Base-by-base conservation (phyloP, 2,888 invertebrate genomes). In the Drosophila setosimentum region DNA sequence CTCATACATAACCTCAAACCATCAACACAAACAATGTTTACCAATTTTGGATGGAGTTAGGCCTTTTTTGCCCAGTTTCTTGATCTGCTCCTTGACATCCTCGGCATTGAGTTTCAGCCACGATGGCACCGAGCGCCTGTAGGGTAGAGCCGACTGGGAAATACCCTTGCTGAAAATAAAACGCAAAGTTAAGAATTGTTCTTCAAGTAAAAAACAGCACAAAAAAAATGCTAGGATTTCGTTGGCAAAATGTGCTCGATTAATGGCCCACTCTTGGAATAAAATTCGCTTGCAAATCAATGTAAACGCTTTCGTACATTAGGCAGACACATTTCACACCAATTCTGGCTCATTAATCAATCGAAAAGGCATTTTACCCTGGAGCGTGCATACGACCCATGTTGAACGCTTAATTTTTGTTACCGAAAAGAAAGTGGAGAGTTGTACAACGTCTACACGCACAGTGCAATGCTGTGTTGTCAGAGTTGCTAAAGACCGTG, bases 331-430 rank as follows among this genome's bases (percentile, higher is more conserved):
- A 79, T 61, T 58, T 78, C 58, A 50, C 76, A 61, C 57, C 48
- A 59, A 69, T 58, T 55, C 21, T 50, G 45, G 50, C 45, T 29
- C 21, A 42, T 53, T 68, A 21, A 51, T 29, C 45, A 55, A 70
- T 73, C 53, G 32, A 81, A 91, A 82, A 83, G 73, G 61, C 37
- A 79, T 83, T 82, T 96, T 69, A 98, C 98, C 99, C 99, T 94
- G 98, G 98, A 94, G 98, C 98, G 96, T 99, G 99, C 99, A 99
- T 99, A 95, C 99, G 99, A 97, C 99, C 99, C 99, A 99, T 99
- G 94, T 99, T 99, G 94, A 94, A 94, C 87, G 73, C 3, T 91
- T 90, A 87, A 89, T 91, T 90, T 89, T 92, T 82, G 81, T 91
- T 91, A 92, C 90, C 91, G 83, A 91, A 93, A 93, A 93, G 93